Percentiles rank a stretch among this genome's conserved stretches.
phyloP scores from a whole-genome alignment of 2,888 invertebrate species.

The Troides oblongomaculatus region DNA sequence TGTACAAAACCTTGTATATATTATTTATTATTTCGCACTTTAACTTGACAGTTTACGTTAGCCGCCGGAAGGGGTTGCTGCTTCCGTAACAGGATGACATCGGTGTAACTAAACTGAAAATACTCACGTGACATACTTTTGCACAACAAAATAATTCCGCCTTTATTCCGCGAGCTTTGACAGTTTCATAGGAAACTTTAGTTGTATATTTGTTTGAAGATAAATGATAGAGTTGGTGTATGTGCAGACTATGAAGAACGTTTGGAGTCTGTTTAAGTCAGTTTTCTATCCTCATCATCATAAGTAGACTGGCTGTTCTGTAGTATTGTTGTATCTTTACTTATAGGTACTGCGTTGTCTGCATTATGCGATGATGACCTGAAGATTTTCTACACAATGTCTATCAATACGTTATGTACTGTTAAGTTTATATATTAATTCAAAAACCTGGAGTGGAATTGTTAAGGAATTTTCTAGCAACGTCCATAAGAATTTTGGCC shows the following conservation, averaged over 20 bases:
- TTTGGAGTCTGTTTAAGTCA: too few species aligned
- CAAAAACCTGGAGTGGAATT: too few species aligned
- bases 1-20: background rate
- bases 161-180: constrained; percentile 30
- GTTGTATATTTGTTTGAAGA: constrained; percentile 23
- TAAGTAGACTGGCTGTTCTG: too few species aligned
- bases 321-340: too few species aligned
- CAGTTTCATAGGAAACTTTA: constrained; percentile 29
- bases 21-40: background rate
- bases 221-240: constrained; percentile 4
- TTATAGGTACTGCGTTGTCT: too few species aligned
- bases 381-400: too few species aligned
- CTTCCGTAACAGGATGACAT: constrained; percentile 28
- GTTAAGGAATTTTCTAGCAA: too few species aligned
- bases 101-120: constrained; percentile 9
- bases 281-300: too few species aligned
- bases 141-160: constrained; percentile 28
- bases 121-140: constrained; percentile 21
- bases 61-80: constrained; percentile 23
- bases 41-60: constrained; percentile 16
- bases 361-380: too few species aligned
- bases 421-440: too few species aligned
- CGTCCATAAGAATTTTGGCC: too few species aligned
- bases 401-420: too few species aligned
- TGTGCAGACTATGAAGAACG: constrained; percentile 4